Base-by-base conservation (phyloP, 2,797 vertebrate genomes). In the Sparus aurata region DNA sequence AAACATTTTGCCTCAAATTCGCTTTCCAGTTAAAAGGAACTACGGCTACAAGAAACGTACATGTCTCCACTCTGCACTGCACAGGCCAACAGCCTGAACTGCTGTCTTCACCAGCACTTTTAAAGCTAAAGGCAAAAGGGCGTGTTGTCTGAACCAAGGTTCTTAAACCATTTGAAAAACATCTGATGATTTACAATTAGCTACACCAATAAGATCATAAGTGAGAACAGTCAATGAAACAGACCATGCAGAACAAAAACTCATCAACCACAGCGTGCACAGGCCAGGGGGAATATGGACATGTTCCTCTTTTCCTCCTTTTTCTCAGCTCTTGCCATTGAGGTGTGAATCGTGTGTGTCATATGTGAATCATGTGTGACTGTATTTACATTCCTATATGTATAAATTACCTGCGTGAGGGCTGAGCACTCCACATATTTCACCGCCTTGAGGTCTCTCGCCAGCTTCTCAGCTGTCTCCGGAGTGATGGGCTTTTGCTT, bases 371-470 rank as follows among this genome's bases (percentile, higher is more conserved):
- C 23, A 2, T 47, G 45, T 53, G 49, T 22, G 5, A 43, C 1
- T 16, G 23, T 46, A 38, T 11, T 11, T 34, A 15, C 52, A 18
- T 64, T 4, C 4, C 23, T 4, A 4, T 41, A 2, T 46, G 13
- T 25, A 5, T 16, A 23, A 13, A 20, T 87, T 90, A 96, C 95
- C 96, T 96, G 95, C 0, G 95, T 96, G 77, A 96, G 94, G 87
- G 95, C 95, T 41, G 95, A 95, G 86, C 96, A 96, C 87, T 96
- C 96, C 77, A 96, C 96, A 10, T 96, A 96, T 91, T 96, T 96
- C 77, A 96, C 96, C 47, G 96, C 96, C 92, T 95, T 95, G 45
- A 96, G 94, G 89, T 96, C 96, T 34, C 95, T 91, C 1, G 95
- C 95, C 87, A 96, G 91, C 76, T 96, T 96, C 90, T 96, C 96